Percentiles rank a stretch among this genome's conserved stretches.
Evolutionary conservation across 2,113 vertebrate species (phyloP).

Genomic region (Suncus etruscus): DNA sequence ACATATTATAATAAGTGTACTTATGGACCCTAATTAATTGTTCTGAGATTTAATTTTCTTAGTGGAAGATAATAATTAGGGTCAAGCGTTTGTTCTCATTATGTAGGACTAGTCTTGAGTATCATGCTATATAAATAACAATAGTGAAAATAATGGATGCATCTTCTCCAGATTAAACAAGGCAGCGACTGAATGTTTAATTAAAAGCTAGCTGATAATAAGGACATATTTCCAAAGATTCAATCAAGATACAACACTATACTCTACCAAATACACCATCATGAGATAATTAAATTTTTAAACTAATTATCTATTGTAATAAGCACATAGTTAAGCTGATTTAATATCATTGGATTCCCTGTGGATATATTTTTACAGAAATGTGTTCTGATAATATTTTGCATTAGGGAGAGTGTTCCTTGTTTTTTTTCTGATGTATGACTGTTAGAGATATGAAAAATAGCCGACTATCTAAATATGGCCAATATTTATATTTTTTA

Average conservation of each 20-base stretch:
- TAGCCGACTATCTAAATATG: constrained; percentile 52
- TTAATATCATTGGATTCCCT: constrained; percentile 41
- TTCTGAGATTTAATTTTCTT: constrained; percentile 21
- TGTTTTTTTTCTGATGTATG: neutral
- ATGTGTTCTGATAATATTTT: constrained; percentile 31
- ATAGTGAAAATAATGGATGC: constrained; percentile 43
- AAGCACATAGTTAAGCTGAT: constrained; percentile 63
- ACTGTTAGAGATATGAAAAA: constrained; percentile 47
- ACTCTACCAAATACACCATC: constrained; percentile 64
- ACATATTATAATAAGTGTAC: neutral
- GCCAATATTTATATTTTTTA: constrained; percentile 77
- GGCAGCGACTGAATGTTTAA: constrained; percentile 61
- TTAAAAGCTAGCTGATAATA: constrained; percentile 66
- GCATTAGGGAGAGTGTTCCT: neutral
- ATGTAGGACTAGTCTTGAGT: neutral
- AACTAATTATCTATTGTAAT: constrained; percentile 76
- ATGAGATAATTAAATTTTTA: constrained; percentile 66
- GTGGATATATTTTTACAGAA: constrained; percentile 52
- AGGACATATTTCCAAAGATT: constrained; percentile 61
- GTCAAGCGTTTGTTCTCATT: constrained; percentile 11
- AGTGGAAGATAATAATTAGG: neutral
- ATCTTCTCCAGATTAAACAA: constrained; percentile 63
- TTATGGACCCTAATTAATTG: neutral
- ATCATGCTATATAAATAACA: constrained; percentile 22
- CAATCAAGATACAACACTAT: constrained; percentile 59